phyloP scores from a whole-genome alignment of 2,888 invertebrate species.

The Caenorhabditis auriculariae region DNA sequence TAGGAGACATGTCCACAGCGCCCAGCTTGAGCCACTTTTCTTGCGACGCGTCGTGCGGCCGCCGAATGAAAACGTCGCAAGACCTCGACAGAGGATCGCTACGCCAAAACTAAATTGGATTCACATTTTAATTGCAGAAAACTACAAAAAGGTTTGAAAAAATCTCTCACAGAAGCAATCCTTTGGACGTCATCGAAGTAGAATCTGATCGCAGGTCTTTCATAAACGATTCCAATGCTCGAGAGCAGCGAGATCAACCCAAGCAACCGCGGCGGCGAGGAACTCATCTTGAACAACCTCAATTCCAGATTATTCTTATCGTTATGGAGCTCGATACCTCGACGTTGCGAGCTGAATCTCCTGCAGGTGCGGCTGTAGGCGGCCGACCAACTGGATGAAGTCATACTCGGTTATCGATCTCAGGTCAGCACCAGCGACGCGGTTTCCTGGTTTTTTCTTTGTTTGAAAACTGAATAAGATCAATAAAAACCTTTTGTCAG shows the following conservation, averaged over 20 bases:
- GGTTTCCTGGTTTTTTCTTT: background rate
- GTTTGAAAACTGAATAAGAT: background rate
- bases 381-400: conserved; percentile 34
- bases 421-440: conserved; percentile 34
- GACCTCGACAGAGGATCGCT: conserved; percentile 23
- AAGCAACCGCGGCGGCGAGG: conserved; percentile 26
- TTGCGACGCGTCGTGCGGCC: conserved; percentile 14
- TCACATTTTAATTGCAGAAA: background rate
- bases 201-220: conserved; percentile 34
- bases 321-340: conserved; percentile 12
- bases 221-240: conserved; percentile 40
- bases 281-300: conserved; percentile 37
- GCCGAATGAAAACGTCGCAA: conserved; percentile 30
- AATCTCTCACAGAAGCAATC: conserved; percentile 17
- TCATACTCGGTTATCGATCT: conserved; percentile 27
- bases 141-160: background rate
- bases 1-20: conserved; percentile 11
- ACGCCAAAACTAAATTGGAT: conserved; percentile 24
- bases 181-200: conserved; percentile 28
- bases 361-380: conserved; percentile 38
- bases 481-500: conserved; percentile 18
- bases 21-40: conserved; percentile 20
- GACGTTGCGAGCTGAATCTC: conserved; percentile 43
- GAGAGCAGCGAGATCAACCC: conserved; percentile 28
- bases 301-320: background rate